Conservation (phyloP, 2,888 invertebrate genomes). For the Xylophagus ater region DNA sequence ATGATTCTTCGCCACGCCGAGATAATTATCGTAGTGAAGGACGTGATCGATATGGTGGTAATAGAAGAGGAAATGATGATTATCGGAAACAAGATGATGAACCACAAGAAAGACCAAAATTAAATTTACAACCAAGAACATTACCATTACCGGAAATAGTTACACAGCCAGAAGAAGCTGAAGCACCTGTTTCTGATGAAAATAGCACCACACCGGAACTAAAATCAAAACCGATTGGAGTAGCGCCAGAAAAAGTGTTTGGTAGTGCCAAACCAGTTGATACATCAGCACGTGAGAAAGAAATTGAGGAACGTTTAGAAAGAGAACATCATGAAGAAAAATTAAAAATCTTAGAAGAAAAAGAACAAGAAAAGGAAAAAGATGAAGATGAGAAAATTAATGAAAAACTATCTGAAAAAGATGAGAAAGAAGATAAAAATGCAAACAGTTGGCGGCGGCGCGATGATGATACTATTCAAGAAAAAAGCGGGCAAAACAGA, state of each 20-base stretch:
- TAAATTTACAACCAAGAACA: conserved; percentile 71
- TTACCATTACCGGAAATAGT: conserved; percentile 50
- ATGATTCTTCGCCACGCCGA: conserved; percentile 26
- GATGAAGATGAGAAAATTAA: conserved; percentile 9
- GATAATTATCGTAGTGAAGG: conserved; percentile 23
- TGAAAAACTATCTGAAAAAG: conserved; percentile 24
- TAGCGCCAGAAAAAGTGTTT: conserved; percentile 67
- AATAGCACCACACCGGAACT: conserved; percentile 10
- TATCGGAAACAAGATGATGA: conserved; percentile 23
- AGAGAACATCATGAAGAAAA: conserved; percentile 41
- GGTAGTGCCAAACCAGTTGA: conserved; percentile 94
- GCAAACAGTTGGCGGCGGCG: conserved; percentile 30
- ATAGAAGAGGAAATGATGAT: conserved; percentile 28
- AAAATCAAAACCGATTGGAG: conserved; percentile 41
- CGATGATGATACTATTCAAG: conserved; percentile 21
- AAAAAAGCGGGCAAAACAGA: conserved; percentile 20
- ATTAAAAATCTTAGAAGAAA: conserved; percentile 23
- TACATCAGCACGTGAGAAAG: conserved; percentile 77
- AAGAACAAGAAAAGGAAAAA: conserved; percentile 15
- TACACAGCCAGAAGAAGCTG: conserved; percentile 38
- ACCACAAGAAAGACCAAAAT: conserved; percentile 50
- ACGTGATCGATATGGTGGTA: conserved; percentile 39
- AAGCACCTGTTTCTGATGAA: conserved; percentile 18
- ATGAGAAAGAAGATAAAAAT: conserved; percentile 30
- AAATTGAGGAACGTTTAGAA: conserved; percentile 79